Base-by-base conservation (phyloP, 1,140 invertebrate species). In the Pogonognathellus flavescens region DNA sequence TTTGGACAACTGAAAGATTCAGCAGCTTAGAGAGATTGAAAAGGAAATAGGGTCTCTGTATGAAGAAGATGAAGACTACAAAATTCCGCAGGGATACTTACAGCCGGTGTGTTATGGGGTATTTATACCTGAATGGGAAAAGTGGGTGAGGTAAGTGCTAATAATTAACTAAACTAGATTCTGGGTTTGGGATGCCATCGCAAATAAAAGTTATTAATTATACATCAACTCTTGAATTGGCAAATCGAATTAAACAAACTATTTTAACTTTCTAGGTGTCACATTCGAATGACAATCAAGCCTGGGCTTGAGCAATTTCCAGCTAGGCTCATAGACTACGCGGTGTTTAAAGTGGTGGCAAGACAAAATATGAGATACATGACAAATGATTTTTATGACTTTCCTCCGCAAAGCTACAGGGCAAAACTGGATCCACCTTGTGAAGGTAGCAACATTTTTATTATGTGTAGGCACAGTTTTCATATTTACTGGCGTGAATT, bases 131-230 rank as follows among this genome's bases (percentile, higher is more conserved):
- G 66, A 72, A 7, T 72, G 66, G 66, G 16, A 72, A 4, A 72
- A 72, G 41, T 72, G 66, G 66, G 66, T 72, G 0, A 41, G 66
- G 66, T 72, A 49, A 72, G n/a, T n/a, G n/a, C n/a, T n/a, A n/a
- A n/a, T n/a, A n/a, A n/a, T n/a, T n/a, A n/a, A n/a, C n/a, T n/a
- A n/a, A n/a, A n/a, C n/a, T n/a, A n/a, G n/a, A n/a, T n/a, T n/a
- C n/a, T n/a, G n/a, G n/a, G n/a, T n/a, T n/a, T n/a, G n/a, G n/a
- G n/a, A n/a, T n/a, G n/a, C n/a, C n/a, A n/a, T n/a, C n/a, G n/a
- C n/a, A n/a, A n/a, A n/a, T n/a, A n/a, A n/a, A n/a, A n/a, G n/a
- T n/a, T n/a, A n/a, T n/a, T n/a, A n/a, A n/a, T n/a, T n/a, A n/a
- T n/a, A n/a, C n/a, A n/a, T n/a, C n/a, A n/a, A n/a, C n/a, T n/a